Base-by-base conservation (phyloP, 2,888 invertebrate genomes). In the Ormia ochracea region DNA sequence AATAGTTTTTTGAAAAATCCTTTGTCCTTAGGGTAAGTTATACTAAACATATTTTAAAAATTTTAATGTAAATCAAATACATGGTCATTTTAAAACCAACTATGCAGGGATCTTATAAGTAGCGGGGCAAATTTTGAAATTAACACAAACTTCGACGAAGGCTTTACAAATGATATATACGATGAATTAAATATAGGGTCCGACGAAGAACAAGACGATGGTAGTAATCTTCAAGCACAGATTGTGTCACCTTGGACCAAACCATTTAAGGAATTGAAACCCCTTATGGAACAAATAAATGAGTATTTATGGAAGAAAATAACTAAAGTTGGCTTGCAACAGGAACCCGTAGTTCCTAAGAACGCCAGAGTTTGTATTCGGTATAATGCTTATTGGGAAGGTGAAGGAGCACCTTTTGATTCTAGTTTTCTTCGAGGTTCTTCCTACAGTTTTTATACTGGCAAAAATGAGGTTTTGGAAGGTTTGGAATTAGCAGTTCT, bases 401-500 rank as follows among this genome's bases (percentile, higher is more conserved):
- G 85, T 0, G 85, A 88, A 31, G 82, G 83, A 1, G 86, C 85
- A 2, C 89, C 90, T 2, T 90, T 90, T 56, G 90, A 90, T 81
- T 89, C 90, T 0, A 88, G 89, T 3, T 84, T 88, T 76, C 74
- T 90, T 36, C 87, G 89, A 0, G 87, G 88, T 7, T 83, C 86
- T 0, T 81, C 87, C 2, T 85, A 83, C 66, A 85, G 83, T 1
- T 89, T 89, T 26, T 85, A 86, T 23, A 88, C 87, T 0, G 87
- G 87, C 0, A 76, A 78, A 1, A 41, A 82, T 4, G 91, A 85
- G 36, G 86, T 90, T 0, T 58, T 94, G 14, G 91, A 91, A 33
- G 97, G 97, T 0, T 87, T 96, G 10, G 93, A 94, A 82, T 88
- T 93, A 4, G 96, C 93, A 0, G 91, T 97, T 6, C 88, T 90